Evolutionary conservation across 2,797 vertebrate genomes (phyloP).

Genomic region (Xenopus petersii): DNA sequence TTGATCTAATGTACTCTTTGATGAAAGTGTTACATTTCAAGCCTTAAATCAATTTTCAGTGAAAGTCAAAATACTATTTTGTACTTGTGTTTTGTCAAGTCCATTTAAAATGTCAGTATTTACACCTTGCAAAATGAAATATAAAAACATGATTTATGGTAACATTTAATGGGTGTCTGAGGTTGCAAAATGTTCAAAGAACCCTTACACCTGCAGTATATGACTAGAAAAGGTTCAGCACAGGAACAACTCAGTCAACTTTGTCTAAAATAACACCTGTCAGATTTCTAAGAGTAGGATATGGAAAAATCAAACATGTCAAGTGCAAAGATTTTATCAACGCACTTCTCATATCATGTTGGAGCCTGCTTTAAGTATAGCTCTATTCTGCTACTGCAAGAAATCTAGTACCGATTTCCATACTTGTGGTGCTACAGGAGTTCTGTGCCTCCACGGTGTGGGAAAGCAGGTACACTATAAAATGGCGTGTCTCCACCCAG

Average conservation of each 20-base stretch:
- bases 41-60: constrained; percentile 30
- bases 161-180: constrained; percentile 42
- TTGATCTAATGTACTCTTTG: constrained; percentile 23
- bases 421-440: too few species aligned
- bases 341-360: neutral
- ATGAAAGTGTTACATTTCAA: constrained; percentile 50
- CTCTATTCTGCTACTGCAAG: too few species aligned
- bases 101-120: constrained; percentile 52
- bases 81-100: constrained; percentile 50
- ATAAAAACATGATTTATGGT: constrained; percentile 50
- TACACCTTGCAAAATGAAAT: constrained; percentile 42
- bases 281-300: neutral
- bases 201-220: too few species aligned
- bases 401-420: too few species aligned
- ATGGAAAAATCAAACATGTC: neutral
- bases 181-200: neutral
- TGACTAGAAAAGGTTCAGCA: constrained; percentile 13
- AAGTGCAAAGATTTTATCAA: constrained; percentile 7
- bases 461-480: too few species aligned
- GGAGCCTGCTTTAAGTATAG: too few species aligned
- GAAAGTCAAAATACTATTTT: neutral
- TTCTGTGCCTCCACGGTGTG: too few species aligned
- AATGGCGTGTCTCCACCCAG: too few species aligned
- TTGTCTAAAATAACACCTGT: constrained; percentile 24
- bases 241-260: neutral